Evolutionary conservation across 2,113 vertebrate genomes (phyloP), one percentile per base, ranked within the genome.

Genomic region (Dicaeum eximium): DNA sequence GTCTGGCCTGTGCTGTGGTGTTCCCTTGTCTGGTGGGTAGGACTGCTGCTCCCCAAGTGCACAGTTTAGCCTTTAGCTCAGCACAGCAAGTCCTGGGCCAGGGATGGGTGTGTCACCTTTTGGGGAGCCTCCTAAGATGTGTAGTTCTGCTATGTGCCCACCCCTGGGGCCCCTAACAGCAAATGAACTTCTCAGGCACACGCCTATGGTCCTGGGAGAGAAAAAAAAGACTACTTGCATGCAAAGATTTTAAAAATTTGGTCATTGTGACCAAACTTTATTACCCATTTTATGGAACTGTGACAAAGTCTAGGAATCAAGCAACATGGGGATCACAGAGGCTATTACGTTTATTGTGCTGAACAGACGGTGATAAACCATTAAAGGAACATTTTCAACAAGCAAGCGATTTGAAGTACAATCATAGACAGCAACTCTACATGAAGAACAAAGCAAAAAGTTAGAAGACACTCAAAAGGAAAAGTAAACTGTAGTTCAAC

Each of bases 291-390:
- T 84, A 97, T 92, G 94, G 95, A 97, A 82, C 53, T 91, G 90
- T 97, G 97, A 97, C 97, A 97, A 93, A 98, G 86, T 94, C 92
- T 91, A 97, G 94, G 95, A 97, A 97, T 96, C 92, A 96, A 97
- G 97, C 95, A 98, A 98, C 97, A 96, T 94, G 97, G 95, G 97
- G 94, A 95, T 98, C 98, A 98, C 98, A 98, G 98, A 98, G 98
- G 98, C 98, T 98, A 98, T 98, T 98, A 98, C 98, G 98, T 99
- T 99, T 99, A 99, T 99, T 99, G 98, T 98, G 98, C 98, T 98
- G 98, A 98, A 98, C 98, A 99, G 97, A 98, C 97, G 98, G 98
- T 99, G 98, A 98, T 98, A 98, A 99, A 98, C 98, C 98, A 98
- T 98, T 97, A 98, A 98, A 98, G 98, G 95, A 98, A 98, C 98